Conservation (phyloP, 2,113 vertebrate genomes). For the Dendrocopos noguchii region DNA sequence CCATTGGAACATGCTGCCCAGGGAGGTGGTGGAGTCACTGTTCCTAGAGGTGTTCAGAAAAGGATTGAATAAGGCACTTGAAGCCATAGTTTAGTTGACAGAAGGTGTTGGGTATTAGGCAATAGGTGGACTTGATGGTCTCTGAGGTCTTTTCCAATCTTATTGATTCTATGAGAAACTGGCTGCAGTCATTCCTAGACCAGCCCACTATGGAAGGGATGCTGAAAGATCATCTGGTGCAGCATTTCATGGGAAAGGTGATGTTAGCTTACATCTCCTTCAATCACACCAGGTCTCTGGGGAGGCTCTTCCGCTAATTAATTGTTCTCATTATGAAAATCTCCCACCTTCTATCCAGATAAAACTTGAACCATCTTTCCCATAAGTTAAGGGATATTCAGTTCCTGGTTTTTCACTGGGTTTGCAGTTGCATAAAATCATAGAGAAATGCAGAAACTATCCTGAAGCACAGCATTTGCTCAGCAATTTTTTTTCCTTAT, state of each 20-base stretch:
- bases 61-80: no score
- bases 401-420: neutral
- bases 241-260: neutral
- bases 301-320: neutral
- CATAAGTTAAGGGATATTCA: neutral
- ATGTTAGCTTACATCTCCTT: no score
- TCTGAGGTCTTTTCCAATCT: no score
- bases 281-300: neutral
- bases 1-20: no score
- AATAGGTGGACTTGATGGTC: no score
- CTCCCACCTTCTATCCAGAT: neutral
- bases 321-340: neutral
- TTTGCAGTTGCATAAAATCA: neutral
- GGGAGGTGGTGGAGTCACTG: no score
- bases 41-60: no score
- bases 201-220: neutral
- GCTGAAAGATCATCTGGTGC: neutral
- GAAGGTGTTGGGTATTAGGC: no score
- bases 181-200: neutral
- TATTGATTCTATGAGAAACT: neutral
- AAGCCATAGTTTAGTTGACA: no score
- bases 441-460: neutral
- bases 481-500: neutral
- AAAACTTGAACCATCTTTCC: neutral
- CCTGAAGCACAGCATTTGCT: neutral